These are phyloP conservation scores for Galerucella calmariensis DNA, from an alignment of 2,888 invertebrate species.

Conservation along the genomic window DNA sequence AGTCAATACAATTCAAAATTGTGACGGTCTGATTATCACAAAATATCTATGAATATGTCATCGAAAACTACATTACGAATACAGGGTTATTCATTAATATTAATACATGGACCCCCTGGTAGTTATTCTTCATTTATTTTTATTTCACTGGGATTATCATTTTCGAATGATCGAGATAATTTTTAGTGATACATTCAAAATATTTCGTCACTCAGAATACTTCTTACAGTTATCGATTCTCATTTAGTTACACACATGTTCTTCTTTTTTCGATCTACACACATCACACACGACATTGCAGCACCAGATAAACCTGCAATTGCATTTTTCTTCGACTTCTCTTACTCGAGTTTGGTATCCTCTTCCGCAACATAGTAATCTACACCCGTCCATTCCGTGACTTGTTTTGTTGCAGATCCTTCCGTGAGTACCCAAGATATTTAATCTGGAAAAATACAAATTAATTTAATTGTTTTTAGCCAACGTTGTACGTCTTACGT, in stretches of 20 bases:
- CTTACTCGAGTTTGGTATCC: constrained; percentile 87
- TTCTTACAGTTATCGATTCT: constrained; percentile 28
- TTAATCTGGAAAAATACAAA: constrained; percentile 70
- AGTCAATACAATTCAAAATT: too few species aligned
- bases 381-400: constrained; percentile 87
- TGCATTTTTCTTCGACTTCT: constrained; percentile 88
- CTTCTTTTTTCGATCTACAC: constrained; percentile 82
- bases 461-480: background rate
- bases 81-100: too few species aligned
- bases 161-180: background rate
- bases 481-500: constrained; percentile 70
- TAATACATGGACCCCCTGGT: too few species aligned
- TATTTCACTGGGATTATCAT: background rate
- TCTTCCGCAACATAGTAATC: constrained; percentile 87
- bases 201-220: constrained; percentile 44
- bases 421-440: constrained; percentile 85
- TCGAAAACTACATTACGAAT: background rate
- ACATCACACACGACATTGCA: constrained; percentile 88
- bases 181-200: background rate
- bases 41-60: background rate
- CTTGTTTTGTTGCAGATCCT: constrained; percentile 87
- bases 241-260: constrained; percentile 84
- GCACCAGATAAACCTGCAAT: constrained; percentile 92
- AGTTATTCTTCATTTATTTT: background rate
- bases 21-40: background rate